phyloP scores from a whole-genome alignment of 1,140 invertebrate species.

The Pseudomyrmex cubaensis region DNA sequence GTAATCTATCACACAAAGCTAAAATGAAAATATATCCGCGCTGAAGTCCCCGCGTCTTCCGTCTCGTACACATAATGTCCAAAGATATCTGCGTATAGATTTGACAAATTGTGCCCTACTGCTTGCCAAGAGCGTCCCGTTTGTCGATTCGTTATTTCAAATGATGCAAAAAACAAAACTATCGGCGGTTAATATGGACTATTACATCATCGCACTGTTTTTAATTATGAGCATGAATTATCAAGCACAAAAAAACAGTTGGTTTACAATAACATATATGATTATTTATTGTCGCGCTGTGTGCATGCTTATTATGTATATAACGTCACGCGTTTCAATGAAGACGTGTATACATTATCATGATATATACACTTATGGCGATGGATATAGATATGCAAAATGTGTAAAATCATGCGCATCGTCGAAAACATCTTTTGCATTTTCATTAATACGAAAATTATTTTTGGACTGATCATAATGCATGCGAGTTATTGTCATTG shows the following conservation, averaged over 20 bases:
- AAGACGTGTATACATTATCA: slow-evolving; percentile 40
- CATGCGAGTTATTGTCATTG: background rate
- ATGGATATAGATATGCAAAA: slow-evolving; percentile 38
- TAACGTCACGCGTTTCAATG: slow-evolving; percentile 19
- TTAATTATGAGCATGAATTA: background rate
- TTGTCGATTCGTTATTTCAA: slow-evolving; percentile 42
- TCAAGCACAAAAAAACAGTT: background rate
- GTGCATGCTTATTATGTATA: slow-evolving; percentile 14
- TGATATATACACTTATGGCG: slow-evolving; percentile 3
- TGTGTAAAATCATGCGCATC: slow-evolving; percentile 4
- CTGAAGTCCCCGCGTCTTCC: slow-evolving; percentile 12
- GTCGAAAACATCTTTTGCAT: slow-evolving; percentile 25
- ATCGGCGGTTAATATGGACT: background rate
- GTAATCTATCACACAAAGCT: slow-evolving; percentile 35
- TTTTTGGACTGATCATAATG: background rate
- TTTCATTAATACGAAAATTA: slow-evolving; percentile 3
- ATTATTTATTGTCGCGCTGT: slow-evolving; percentile 44
- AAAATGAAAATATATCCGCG: slow-evolving; percentile 39
- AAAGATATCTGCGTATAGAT: slow-evolving; percentile 37
- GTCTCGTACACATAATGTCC: slow-evolving; percentile 8
- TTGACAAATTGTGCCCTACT: slow-evolving; percentile 37
- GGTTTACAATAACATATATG: slow-evolving; percentile 25
- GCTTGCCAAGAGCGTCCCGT: background rate
- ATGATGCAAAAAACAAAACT: slow-evolving; percentile 8
- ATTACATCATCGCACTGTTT: background rate